phyloP scores from a whole-genome alignment of 1,140 invertebrate species.

The Drosophila mojavensis region DNA sequence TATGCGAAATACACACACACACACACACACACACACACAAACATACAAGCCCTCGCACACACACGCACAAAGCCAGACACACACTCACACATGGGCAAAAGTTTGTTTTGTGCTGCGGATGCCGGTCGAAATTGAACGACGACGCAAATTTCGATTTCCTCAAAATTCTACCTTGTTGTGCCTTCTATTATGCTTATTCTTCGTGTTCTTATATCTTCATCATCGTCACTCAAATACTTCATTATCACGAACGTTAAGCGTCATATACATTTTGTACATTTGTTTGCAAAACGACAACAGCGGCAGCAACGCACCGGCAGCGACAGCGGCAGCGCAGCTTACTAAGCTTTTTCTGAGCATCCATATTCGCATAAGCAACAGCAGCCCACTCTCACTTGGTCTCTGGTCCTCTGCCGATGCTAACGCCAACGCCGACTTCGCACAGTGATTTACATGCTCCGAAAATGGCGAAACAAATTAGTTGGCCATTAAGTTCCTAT shows the following conservation, averaged over 20 bases:
- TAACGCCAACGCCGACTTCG: conserved; percentile 29
- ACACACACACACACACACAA: conserved; percentile 10
- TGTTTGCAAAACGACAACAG: conserved; percentile 71
- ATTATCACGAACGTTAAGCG: conserved; percentile 39
- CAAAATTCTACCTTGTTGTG: conserved; percentile 74
- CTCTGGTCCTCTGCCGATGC: conserved; percentile 25
- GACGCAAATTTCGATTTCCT: conserved; percentile 80
- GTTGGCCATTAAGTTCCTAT: not conserved
- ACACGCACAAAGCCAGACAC: not conserved
- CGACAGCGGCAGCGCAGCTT: conserved; percentile 60
- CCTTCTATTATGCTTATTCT: conserved; percentile 75
- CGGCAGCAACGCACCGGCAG: conserved; percentile 24
- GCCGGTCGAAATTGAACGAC: conserved; percentile 66
- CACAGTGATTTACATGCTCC: conserved; percentile 31
- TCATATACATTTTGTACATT: conserved; percentile 53
- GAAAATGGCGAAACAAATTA: conserved; percentile 1
- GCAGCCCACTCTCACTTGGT: conserved; percentile 48
- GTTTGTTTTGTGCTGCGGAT: conserved; percentile 51
- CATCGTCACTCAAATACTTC: conserved; percentile 42
- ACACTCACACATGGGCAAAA: conserved; percentile 34
- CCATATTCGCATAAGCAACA: conserved; percentile 39
- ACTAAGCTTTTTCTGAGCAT: conserved; percentile 73
- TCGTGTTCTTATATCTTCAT: conserved; percentile 48
- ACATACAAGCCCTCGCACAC: conserved; percentile 22
- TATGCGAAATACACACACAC: conserved; percentile 39